Conservation (phyloP, 2,888 invertebrate genomes). For the Tolmerus cingulatus region DNA sequence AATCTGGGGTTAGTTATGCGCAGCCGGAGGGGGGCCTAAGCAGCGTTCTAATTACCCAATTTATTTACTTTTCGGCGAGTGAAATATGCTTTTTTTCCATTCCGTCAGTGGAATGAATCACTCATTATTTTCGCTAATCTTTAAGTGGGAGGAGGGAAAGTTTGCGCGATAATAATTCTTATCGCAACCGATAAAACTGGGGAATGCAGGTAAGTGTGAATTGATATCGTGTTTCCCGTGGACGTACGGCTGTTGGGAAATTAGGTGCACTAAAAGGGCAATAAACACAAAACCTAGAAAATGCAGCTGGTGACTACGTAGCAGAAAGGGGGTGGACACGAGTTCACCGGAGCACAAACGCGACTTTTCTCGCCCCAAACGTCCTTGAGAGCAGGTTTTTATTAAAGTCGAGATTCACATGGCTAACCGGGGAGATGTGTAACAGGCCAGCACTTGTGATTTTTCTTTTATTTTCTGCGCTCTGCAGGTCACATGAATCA, state of each 20-base stretch:
- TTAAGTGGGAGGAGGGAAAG: neutral
- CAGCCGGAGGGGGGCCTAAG: neutral
- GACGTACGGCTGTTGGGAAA: neutral
- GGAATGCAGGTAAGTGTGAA: neutral
- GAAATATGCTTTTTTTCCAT: neutral
- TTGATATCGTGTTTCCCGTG: neutral
- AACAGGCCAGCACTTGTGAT: neutral
- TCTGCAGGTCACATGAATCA: neutral
- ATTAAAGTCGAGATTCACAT: slow-evolving; percentile 9
- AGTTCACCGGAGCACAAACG: neutral
- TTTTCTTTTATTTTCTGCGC: neutral
- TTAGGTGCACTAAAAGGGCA: neutral
- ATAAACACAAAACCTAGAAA: neutral
- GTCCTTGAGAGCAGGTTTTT: slow-evolving; percentile 27
- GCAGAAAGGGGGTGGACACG: neutral
- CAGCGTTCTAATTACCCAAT: neutral
- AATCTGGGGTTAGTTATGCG: neutral
- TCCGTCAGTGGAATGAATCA: neutral
- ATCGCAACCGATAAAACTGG: neutral
- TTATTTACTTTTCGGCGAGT: neutral
- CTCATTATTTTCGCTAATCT: neutral
- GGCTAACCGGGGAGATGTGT: neutral
- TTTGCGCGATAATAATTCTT: neutral
- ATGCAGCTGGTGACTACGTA: neutral
- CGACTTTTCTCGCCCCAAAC: neutral